These are phyloP conservation scores for Ectemnius cavifrons DNA, from an alignment of 2,888 invertebrate genomes.

Conservation along the genomic window DNA sequence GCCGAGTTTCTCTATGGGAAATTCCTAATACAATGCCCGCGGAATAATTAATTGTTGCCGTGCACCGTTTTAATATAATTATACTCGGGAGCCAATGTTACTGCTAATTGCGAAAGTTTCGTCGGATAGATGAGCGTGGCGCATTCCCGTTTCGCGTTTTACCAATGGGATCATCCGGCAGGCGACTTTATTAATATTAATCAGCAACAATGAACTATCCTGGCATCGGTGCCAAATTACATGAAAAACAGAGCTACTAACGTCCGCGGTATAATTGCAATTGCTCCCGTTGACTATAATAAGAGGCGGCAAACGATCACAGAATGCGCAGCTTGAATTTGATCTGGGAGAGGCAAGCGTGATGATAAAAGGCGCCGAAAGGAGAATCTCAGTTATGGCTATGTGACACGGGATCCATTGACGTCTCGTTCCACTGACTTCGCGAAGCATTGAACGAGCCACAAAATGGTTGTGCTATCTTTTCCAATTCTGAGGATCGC, in stretches of 20 bases:
- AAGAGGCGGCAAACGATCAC: too few relatives aligned
- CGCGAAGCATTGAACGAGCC: not conserved
- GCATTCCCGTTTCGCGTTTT: constrained; percentile 34
- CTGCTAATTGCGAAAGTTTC: constrained; percentile 61
- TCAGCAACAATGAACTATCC: not conserved
- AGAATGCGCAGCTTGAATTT: too few relatives aligned
- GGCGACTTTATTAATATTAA: constrained; percentile 4
- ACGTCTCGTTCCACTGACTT: not conserved
- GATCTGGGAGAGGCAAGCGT: too few relatives aligned
- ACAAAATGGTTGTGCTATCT: not conserved
- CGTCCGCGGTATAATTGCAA: too few relatives aligned
- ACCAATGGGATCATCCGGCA: constrained; percentile 32
- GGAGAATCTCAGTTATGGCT: too few relatives aligned
- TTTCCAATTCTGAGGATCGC: constrained; percentile 3
- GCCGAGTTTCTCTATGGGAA: constrained; percentile 38
- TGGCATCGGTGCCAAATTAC: too few relatives aligned
- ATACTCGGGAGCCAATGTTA: constrained; percentile 50
- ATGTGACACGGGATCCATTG: not conserved
- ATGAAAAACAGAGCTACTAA: too few relatives aligned
- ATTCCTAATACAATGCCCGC: constrained; percentile 55
- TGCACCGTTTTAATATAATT: constrained; percentile 61
- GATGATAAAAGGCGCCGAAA: too few relatives aligned
- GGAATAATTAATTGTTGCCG: constrained; percentile 60
- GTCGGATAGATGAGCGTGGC: constrained; percentile 7
- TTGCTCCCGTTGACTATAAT: too few relatives aligned